These are phyloP conservation scores for Anguilla rostrata DNA, from an alignment of 2,113 vertebrate species.

Conservation along the genomic window DNA sequence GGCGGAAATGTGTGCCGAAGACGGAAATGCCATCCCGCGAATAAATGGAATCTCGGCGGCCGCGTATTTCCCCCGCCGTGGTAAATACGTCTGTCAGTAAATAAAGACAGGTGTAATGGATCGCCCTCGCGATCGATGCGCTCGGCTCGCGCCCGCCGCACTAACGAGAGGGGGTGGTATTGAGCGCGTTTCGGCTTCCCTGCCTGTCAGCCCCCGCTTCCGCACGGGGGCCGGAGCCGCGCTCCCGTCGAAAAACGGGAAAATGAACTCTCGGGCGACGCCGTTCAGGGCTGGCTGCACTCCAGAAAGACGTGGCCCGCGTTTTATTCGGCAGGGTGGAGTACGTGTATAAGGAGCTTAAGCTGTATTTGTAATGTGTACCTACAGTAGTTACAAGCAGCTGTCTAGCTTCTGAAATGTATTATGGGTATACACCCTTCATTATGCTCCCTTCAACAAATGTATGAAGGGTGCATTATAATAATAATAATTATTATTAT, in stretches of 20 bases:
- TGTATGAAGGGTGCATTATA: too few species aligned
- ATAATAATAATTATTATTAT: too few species aligned
- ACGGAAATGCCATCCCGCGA: conserved; percentile 1
- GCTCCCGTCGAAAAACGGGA: too few species aligned
- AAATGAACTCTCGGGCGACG: too few species aligned
- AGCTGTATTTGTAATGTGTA: background rate
- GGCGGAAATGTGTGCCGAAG: conserved; percentile 42
- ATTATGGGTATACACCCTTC: background rate
- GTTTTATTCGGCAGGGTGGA: background rate
- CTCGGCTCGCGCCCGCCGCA: background rate
- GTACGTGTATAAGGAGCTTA: background rate
- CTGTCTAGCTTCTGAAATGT: background rate
- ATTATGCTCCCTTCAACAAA: too few species aligned
- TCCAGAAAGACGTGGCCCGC: background rate
- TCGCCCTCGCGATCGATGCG: background rate
- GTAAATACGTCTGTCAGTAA: conserved; percentile 22
- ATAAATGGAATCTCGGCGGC: conserved; percentile 6
- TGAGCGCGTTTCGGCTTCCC: background rate
- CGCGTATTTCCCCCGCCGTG: conserved; percentile 4
- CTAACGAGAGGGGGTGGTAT: background rate
- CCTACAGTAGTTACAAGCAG: background rate
- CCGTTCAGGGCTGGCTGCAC: background rate
- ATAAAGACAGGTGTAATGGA: background rate
- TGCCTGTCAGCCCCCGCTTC: background rate
- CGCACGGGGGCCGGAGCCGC: background rate